Percentiles rank a stretch among this genome's conserved stretches.
Conservation (phyloP, 2,113 vertebrate genomes). For the Stigmatopora nigra region DNA sequence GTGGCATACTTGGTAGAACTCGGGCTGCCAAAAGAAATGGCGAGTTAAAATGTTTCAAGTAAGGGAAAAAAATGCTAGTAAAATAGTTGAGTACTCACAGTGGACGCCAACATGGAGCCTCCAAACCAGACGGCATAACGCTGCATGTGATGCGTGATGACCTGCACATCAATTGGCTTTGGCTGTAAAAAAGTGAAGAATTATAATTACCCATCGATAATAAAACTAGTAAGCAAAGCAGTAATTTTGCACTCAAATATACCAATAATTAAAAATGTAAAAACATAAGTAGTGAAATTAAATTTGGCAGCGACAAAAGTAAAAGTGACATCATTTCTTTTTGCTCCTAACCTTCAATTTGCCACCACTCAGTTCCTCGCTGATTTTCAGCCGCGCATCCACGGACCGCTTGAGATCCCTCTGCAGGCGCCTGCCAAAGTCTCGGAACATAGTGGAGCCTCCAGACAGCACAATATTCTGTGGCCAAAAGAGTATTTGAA, state of each 20-base stretch:
- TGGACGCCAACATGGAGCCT: slow-evolving; percentile 93
- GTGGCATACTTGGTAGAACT: slow-evolving; percentile 98
- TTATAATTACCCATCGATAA: background rate
- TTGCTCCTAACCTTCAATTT: slow-evolving; percentile 80
- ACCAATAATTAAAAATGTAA: too few species aligned
- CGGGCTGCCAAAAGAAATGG: slow-evolving; percentile 70
- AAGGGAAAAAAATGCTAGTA: background rate
- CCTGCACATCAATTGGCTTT: slow-evolving; percentile 91
- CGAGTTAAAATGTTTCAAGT: background rate
- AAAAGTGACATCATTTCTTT: background rate
- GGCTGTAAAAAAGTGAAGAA: slow-evolving; percentile 65
- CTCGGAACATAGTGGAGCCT: slow-evolving; percentile 98
- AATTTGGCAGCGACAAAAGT: background rate
- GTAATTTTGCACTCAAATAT: too few species aligned
- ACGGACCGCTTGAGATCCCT: slow-evolving; percentile 96
- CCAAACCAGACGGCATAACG: slow-evolving; percentile 94
- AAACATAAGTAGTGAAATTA: background rate
- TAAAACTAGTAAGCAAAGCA: too few species aligned
- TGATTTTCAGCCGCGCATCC: slow-evolving; percentile 90
- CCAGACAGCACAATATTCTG: slow-evolving; percentile 90
- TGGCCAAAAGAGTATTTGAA: background rate
- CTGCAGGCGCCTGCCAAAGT: slow-evolving; percentile 93
- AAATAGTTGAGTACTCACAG: slow-evolving; percentile 53
- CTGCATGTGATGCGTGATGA: slow-evolving; percentile 94
- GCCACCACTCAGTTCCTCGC: slow-evolving; percentile 94